Evolutionary conservation across 1,140 invertebrate species (phyloP).

Genomic region (Thereuonema tuberculata): DNA sequence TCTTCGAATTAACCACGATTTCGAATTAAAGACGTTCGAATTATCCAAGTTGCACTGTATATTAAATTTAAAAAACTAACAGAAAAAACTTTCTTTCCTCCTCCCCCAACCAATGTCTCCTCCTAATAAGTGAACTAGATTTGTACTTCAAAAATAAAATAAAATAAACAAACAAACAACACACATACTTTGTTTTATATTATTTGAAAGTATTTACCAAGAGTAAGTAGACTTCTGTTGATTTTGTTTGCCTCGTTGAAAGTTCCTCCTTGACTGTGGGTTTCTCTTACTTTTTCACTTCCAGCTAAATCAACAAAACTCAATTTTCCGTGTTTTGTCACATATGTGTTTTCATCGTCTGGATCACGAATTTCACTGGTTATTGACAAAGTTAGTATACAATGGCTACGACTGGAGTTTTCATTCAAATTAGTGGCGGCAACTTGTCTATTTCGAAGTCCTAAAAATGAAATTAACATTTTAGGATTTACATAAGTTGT

Average conservation of each 20-base stretch:
- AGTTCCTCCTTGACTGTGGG: slow-evolving; percentile 77
- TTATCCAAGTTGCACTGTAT: too few species aligned
- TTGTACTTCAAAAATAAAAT: too few species aligned
- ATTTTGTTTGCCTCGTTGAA: slow-evolving; percentile 90
- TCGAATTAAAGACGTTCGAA: too few species aligned
- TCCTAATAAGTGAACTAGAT: too few species aligned
- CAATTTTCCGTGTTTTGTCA: slow-evolving; percentile 75
- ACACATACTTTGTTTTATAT: too few species aligned
- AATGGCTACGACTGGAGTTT: slow-evolving; percentile 86
- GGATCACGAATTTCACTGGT: slow-evolving; percentile 49
- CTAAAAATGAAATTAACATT: slow-evolving; percentile 38
- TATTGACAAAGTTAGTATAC: slow-evolving; percentile 74
- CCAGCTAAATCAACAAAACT: slow-evolving; percentile 92
- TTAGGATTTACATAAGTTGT: too few species aligned
- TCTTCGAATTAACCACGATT: too few species aligned
- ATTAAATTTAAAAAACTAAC: too few species aligned
- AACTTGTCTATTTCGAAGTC: slow-evolving; percentile 67
- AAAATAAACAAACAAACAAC: too few species aligned
- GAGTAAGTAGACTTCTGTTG: slow-evolving; percentile 88
- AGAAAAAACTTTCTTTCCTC: too few species aligned
- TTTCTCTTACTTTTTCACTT: slow-evolving; percentile 87
- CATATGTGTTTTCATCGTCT: slow-evolving; percentile 59
- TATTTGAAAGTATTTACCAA: slow-evolving; percentile 53
- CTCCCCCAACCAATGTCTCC: too few species aligned
- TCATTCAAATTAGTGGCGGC: slow-evolving; percentile 92